Evolutionary conservation across 2,888 invertebrate species (phyloP).

Genomic region (Elegia similella): DNA sequence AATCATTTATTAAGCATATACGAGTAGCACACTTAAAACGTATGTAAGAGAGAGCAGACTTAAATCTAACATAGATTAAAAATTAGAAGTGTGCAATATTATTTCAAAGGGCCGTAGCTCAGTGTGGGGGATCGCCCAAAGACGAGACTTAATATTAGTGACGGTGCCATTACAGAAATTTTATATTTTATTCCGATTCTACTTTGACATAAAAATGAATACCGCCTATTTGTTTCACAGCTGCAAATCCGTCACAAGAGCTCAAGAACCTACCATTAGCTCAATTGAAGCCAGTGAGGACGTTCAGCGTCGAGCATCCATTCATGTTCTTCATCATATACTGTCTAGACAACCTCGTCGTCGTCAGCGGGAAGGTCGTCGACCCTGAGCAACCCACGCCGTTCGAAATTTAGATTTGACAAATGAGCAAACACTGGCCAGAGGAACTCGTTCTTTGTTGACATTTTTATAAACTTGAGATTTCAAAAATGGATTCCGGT

Average conservation of each 20-base stretch:
- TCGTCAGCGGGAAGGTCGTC: slow-evolving; percentile 82
- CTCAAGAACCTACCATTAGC: slow-evolving; percentile 58
- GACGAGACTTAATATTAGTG: no score
- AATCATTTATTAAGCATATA: no score
- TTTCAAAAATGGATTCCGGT: slow-evolving; percentile 7
- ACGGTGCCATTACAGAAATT: no score
- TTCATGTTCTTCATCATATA: slow-evolving; percentile 85
- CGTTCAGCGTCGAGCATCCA: slow-evolving; percentile 81
- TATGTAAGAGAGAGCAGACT: no score
- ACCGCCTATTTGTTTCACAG: slow-evolving; percentile 32
- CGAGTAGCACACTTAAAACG: no score
- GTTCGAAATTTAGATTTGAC: slow-evolving; percentile 42
- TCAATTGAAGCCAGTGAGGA: slow-evolving; percentile 44
- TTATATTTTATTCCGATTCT: no score
- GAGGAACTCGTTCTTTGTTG: slow-evolving; percentile 22
- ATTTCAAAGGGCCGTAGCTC: no score
- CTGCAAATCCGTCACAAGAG: slow-evolving; percentile 41
- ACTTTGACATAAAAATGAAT: no score
- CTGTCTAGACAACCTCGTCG: slow-evolving; percentile 78
- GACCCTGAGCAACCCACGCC: slow-evolving; percentile 68
- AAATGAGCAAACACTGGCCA: slow-evolving; percentile 6
- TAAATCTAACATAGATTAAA: no score
- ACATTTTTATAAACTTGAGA: slow-evolving; percentile 19
- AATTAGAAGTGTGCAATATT: no score
- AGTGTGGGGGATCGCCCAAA: no score